Percentiles rank a stretch among this genome's conserved stretches.
These are phyloP conservation scores for Cheilosia vulpina DNA, from an alignment of 2,888 invertebrate genomes.

Conservation along the genomic window DNA sequence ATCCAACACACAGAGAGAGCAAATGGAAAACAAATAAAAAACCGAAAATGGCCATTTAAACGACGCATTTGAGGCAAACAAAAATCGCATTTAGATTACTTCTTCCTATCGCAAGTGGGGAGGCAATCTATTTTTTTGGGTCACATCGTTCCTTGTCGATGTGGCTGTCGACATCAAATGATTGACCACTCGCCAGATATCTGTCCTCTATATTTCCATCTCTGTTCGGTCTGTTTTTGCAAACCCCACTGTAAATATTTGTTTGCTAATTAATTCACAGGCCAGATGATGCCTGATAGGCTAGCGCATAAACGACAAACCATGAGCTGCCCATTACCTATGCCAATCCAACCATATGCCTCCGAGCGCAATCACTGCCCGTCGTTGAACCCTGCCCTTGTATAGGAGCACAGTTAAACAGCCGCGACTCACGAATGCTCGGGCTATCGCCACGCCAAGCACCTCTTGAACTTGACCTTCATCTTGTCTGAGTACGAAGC, in stretches of 20 bases:
- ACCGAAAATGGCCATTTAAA: slow-evolving; percentile 38
- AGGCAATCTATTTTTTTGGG: slow-evolving; percentile 7
- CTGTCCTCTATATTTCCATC: neutral
- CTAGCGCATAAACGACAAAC: neutral
- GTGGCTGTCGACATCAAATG: slow-evolving; percentile 1
- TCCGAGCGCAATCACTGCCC: slow-evolving; percentile 55
- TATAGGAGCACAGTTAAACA: slow-evolving; percentile 13
- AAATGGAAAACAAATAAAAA: slow-evolving; percentile 57
- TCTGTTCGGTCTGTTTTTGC: neutral
- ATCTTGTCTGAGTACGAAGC: slow-evolving; percentile 29
- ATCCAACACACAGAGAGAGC: slow-evolving; percentile 15
- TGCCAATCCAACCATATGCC: slow-evolving; percentile 21
- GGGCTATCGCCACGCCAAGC: slow-evolving; percentile 54
- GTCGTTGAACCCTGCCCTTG: slow-evolving; percentile 69
- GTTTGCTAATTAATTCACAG: slow-evolving; percentile 39
- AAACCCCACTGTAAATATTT: neutral
- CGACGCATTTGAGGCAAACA: slow-evolving; percentile 19
- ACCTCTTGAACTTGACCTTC: slow-evolving; percentile 75
- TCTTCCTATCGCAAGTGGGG: neutral
- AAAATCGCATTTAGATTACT: slow-evolving; percentile 46
- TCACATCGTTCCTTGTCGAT: neutral
- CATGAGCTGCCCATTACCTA: neutral
- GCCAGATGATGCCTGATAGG: slow-evolving; percentile 12
- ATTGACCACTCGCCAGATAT: slow-evolving; percentile 17
- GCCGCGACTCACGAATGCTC: slow-evolving; percentile 7